These are phyloP conservation scores for Zaprionus vittiger DNA, from an alignment of 1,140 invertebrate genomes.

Conservation along the genomic window DNA sequence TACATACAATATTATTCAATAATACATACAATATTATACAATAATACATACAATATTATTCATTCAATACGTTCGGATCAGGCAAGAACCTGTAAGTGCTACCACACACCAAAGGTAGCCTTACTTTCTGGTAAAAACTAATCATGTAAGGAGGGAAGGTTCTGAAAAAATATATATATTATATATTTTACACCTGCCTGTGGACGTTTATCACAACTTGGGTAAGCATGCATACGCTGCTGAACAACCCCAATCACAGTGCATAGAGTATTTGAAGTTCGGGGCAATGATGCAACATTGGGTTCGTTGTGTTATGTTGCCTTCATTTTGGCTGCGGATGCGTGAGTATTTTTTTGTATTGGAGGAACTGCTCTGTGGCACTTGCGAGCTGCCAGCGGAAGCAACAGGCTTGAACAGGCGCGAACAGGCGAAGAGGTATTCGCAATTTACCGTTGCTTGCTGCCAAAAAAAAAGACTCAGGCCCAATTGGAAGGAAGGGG, in stretches of 20 bases:
- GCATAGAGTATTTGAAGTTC: neutral
- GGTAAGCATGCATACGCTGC: too few species aligned
- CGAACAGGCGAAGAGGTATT: slow-evolving; percentile 33
- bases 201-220: too few species aligned
- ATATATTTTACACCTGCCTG: too few species aligned
- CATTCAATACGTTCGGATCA: too few species aligned
- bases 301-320: neutral
- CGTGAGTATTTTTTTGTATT: slow-evolving; percentile 26
- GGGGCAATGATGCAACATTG: neutral
- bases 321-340: slow-evolving; percentile 5
- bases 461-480: neutral
- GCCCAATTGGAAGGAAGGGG: neutral
- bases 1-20: too few species aligned
- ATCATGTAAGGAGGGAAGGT: too few species aligned
- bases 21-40: too few species aligned
- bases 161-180: too few species aligned
- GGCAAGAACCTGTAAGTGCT: too few species aligned
- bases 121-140: too few species aligned
- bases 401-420: slow-evolving; percentile 62
- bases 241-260: neutral
- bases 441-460: slow-evolving; percentile 35
- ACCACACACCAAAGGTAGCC: too few species aligned
- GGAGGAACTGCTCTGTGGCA: slow-evolving; percentile 37
- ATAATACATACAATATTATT: too few species aligned
- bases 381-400: slow-evolving; percentile 44